A percentile compares a stretch with the other conserved stretches of the same genome.
These are phyloP conservation scores for Paragorgia papillata DNA, from an alignment of 92 coral and sea anemone genomes.

Conservation along the genomic window DNA sequence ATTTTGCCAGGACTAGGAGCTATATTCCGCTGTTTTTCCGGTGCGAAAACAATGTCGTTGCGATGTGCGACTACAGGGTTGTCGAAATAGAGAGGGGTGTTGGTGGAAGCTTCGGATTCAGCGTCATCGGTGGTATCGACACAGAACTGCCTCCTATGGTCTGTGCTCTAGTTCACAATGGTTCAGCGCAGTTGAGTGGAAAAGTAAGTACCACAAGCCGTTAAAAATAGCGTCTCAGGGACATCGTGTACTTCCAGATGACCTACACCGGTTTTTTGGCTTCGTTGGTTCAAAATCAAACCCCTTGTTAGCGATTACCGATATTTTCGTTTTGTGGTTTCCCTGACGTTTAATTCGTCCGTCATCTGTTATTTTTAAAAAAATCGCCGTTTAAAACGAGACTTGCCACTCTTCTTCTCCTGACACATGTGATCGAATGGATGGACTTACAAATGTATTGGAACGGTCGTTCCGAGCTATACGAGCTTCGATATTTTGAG, in stretches of 20 bases:
- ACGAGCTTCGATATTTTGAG: no score
- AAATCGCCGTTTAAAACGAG: no score
- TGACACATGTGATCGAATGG: no score
- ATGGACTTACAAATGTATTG: no score
- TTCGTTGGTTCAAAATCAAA: background rate
- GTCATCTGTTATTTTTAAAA: no score
- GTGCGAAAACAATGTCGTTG: conserved; percentile 30
- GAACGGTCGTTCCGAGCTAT: no score
- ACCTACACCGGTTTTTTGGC: background rate
- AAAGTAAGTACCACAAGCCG: conserved; percentile 59
- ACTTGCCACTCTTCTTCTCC: no score
- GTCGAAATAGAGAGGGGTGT: conserved; percentile 92
- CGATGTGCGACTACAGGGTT: conserved; percentile 53
- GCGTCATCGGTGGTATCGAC: conserved; percentile 97
- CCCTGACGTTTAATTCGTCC: no score
- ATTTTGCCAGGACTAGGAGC: background rate
- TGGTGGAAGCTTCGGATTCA: conserved; percentile 96
- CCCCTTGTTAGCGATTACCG: no score
- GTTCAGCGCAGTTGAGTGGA: conserved; percentile 92
- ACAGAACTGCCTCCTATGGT: conserved; percentile 99
- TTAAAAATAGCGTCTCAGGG: background rate
- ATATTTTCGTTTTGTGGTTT: no score
- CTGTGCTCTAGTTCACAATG: conserved; percentile 95
- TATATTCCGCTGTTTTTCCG: background rate
- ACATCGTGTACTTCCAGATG: background rate